Percentiles rank a stretch among this genome's conserved stretches.
phyloP scores from a whole-genome alignment of 2,888 invertebrate species.

The Drosophila hamatofila region DNA sequence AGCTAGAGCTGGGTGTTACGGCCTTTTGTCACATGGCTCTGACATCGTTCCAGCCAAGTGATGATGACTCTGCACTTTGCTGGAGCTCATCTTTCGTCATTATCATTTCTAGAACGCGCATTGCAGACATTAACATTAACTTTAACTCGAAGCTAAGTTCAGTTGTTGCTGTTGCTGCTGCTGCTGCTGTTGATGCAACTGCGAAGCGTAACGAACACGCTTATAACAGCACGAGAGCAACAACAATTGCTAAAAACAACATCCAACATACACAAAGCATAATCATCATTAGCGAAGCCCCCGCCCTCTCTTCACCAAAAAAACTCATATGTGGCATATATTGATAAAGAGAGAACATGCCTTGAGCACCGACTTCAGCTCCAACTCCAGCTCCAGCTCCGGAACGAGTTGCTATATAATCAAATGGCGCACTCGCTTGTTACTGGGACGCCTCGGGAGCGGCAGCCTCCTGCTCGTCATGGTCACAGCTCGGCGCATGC shows the following conservation, averaged over 20 bases:
- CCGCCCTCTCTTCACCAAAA: slow-evolving; percentile 5
- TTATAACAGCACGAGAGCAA: slow-evolving; percentile 58
- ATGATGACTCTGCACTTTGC: slow-evolving; percentile 73
- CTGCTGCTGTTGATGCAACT: slow-evolving; percentile 69
- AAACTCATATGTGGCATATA: slow-evolving; percentile 22
- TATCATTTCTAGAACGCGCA: slow-evolving; percentile 76
- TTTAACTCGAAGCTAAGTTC: slow-evolving; percentile 57
- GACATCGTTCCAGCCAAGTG: slow-evolving; percentile 56
- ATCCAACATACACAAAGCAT: slow-evolving; percentile 47
- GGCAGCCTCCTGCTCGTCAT: slow-evolving; percentile 31
- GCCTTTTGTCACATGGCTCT: slow-evolving; percentile 52
- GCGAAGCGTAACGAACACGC: slow-evolving; percentile 80
- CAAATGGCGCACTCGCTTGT: slow-evolving; percentile 69
- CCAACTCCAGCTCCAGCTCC: slow-evolving; percentile 15
- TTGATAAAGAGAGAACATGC: slow-evolving; percentile 51
- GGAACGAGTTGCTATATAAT: slow-evolving; percentile 57
- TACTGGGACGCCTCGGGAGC: slow-evolving; percentile 37
- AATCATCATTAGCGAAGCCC: slow-evolving; percentile 71
- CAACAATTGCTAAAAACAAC: slow-evolving; percentile 61
- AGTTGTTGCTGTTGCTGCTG: slow-evolving; percentile 33
- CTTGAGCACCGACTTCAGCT: slow-evolving; percentile 6
- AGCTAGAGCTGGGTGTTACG: slow-evolving; percentile 21
- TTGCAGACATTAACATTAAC: slow-evolving; percentile 71
- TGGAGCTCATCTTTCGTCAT: slow-evolving; percentile 60
- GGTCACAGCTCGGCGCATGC: slow-evolving; percentile 74